Conservation (phyloP, 2,113 vertebrate species). For the Toxotes chatareus region DNA sequence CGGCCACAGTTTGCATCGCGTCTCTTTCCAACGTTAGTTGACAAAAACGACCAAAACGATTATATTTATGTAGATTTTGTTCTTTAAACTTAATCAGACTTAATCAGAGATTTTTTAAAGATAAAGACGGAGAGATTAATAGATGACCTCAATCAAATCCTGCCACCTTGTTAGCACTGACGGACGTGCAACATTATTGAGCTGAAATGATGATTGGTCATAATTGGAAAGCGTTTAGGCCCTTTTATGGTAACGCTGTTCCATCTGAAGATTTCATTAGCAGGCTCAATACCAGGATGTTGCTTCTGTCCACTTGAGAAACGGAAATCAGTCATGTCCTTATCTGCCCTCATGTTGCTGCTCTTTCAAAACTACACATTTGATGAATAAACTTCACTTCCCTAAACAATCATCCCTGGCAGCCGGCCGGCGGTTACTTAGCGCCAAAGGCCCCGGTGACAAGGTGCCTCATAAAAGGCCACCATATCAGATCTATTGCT, state of each 20-base stretch:
- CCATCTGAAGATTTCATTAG: conserved; percentile 61
- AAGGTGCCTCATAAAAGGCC: conserved; percentile 70
- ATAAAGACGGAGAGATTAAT: conserved; percentile 54
- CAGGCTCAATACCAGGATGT: conserved; percentile 48
- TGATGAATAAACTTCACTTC: conserved; percentile 61
- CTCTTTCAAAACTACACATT: conserved; percentile 42
- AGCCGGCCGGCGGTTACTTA: conserved; percentile 45
- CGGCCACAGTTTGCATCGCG: too few relatives aligned
- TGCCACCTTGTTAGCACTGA: conserved; percentile 62
- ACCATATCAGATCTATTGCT: conserved; percentile 55
- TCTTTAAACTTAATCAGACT: too few relatives aligned
- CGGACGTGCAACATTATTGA: conserved; percentile 64
- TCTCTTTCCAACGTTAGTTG: too few relatives aligned
- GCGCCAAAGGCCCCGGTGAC: conserved; percentile 46
- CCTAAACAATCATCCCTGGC: conserved; percentile 48
- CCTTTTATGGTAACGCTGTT: conserved; percentile 53
- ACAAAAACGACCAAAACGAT: too few relatives aligned
- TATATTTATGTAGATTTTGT: too few relatives aligned
- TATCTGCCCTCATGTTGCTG: conserved; percentile 17
- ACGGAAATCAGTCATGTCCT: conserved; percentile 50
- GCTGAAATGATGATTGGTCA: conserved; percentile 66
- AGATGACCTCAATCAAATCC: conserved; percentile 35
- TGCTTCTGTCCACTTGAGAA: conserved; percentile 44
- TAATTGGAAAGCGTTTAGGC: conserved; percentile 69
- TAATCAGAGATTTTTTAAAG: conserved; percentile 11